These are phyloP conservation scores for Pentamera pediparva DNA, from an alignment of 53 echinoderm and acorn worm species.

Conservation along the genomic window DNA sequence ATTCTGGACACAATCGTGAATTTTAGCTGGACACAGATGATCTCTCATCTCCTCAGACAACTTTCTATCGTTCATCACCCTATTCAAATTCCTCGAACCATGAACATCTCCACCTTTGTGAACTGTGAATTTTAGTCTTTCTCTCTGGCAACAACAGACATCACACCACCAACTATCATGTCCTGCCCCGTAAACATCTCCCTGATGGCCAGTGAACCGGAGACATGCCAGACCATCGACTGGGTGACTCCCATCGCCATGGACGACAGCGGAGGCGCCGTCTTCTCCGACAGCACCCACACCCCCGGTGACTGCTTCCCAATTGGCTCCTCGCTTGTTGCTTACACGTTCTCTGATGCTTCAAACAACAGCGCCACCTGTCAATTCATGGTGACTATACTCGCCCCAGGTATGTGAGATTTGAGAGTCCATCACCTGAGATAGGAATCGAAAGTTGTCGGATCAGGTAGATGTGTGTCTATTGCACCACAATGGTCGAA, in stretches of 20 bases:
- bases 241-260: neutral
- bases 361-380: neutral
- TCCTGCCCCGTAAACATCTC: neutral
- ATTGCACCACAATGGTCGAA: too few species aligned
- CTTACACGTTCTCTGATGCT: neutral
- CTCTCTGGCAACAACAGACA: too few species aligned
- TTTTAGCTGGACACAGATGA: too few species aligned
- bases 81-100: too few species aligned
- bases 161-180: neutral
- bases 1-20: too few species aligned
- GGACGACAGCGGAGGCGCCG: neutral
- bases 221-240: neutral
- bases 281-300: neutral
- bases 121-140: too few species aligned
- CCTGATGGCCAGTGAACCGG: neutral
- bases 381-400: neutral
- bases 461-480: too few species aligned
- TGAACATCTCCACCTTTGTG: too few species aligned
- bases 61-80: too few species aligned
- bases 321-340: neutral
- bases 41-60: too few species aligned
- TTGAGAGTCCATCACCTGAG: too few species aligned
- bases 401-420: neutral
- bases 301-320: constrained; percentile 2
- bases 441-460: too few species aligned